Evolutionary conservation across 2,888 invertebrate genomes (phyloP).

Genomic region (Sesia apiformis): DNA sequence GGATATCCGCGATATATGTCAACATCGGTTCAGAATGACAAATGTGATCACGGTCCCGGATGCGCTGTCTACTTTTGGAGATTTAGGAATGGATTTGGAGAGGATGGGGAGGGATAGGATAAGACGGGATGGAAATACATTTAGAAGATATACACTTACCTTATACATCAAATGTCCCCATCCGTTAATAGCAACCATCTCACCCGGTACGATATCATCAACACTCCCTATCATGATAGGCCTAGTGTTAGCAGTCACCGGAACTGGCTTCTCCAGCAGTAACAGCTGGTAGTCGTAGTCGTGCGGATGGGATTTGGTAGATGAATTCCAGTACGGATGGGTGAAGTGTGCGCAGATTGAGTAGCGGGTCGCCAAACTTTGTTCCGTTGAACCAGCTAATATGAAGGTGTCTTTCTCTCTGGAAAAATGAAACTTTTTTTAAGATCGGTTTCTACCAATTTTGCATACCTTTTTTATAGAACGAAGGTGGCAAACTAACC

Average conservation of each 20-base stretch:
- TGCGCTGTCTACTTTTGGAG: too few species aligned
- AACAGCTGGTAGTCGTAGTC: constrained; percentile 60
- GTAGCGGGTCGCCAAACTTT: constrained; percentile 28
- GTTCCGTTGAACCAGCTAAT: constrained; percentile 41
- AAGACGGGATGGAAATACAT: too few species aligned
- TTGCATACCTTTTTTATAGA: neutral
- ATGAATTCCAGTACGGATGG: constrained; percentile 40
- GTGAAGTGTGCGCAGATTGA: constrained; percentile 49
- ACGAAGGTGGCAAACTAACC: neutral
- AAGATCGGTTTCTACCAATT: neutral
- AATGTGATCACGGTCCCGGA: too few species aligned
- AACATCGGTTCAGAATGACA: too few species aligned
- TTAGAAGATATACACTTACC: constrained; percentile 18
- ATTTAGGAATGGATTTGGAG: too few species aligned
- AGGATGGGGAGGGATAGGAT: too few species aligned
- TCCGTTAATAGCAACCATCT: constrained; percentile 36
- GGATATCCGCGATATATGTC: too few species aligned
- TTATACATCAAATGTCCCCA: constrained; percentile 50
- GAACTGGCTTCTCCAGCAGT: constrained; percentile 40
- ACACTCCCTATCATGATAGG: constrained; percentile 49
- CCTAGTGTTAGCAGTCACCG: constrained; percentile 28
- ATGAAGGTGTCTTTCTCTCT: constrained; percentile 38
- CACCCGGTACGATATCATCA: constrained; percentile 30
- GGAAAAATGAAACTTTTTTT: constrained; percentile 7
- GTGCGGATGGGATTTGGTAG: constrained; percentile 25